Conservation (phyloP, 2,797 vertebrate species). For the Paguma larvata region DNA sequence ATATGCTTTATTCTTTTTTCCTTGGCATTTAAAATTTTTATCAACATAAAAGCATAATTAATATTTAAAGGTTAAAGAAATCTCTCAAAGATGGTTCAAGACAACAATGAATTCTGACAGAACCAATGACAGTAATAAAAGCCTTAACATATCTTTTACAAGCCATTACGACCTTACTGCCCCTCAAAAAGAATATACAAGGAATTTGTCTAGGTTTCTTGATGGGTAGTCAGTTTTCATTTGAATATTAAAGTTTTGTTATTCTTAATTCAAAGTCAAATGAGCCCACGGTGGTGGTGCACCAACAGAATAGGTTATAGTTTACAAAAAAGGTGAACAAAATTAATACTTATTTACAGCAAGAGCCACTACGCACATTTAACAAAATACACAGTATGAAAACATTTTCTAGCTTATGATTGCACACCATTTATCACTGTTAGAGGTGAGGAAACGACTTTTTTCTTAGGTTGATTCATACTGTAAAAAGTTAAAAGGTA, state of each 20-base stretch:
- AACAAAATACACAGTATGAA: constrained; percentile 35
- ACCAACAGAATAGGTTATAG: constrained; percentile 11
- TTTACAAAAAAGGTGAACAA: constrained; percentile 44
- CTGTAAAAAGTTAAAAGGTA: constrained; percentile 28
- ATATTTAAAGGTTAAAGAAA: constrained; percentile 53
- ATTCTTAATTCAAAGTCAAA: constrained; percentile 60
- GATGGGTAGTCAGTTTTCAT: constrained; percentile 31
- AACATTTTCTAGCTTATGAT: constrained; percentile 3
- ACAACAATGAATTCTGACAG: neutral
- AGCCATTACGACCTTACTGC: neutral
- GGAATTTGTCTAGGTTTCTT: constrained; percentile 37
- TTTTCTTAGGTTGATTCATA: constrained; percentile 58
- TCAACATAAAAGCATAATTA: constrained; percentile 9
- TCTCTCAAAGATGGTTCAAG: constrained; percentile 34
- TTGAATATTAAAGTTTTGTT: constrained; percentile 11
- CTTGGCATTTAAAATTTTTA: neutral
- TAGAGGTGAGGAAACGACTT: constrained; percentile 37
- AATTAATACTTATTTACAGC: constrained; percentile 11
- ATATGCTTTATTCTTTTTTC: constrained; percentile 25
- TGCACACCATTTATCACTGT: constrained; percentile 23
- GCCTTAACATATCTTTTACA: neutral
- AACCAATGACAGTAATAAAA: constrained; percentile 36
- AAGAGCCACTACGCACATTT: constrained; percentile 24
- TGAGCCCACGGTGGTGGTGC: neutral
- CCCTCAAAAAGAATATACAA: constrained; percentile 16